Conservation (phyloP, 2,888 invertebrate genomes). For the Stictocephala bisonia region DNA sequence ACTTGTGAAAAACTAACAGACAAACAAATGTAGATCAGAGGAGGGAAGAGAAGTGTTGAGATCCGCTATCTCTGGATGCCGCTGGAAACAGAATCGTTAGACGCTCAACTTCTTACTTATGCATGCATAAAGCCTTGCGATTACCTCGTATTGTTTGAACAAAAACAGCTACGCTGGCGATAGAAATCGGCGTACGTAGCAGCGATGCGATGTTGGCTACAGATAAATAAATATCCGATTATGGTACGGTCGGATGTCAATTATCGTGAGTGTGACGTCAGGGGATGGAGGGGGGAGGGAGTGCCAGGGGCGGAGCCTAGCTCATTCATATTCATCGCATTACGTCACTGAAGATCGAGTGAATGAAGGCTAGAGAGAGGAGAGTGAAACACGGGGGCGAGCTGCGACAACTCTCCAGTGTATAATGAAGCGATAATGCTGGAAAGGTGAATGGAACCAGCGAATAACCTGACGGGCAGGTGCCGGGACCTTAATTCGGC, state of each 20-base stretch:
- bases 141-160: slow-evolving; percentile 35
- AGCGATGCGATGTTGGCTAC: slow-evolving; percentile 14
- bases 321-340: slow-evolving; percentile 46
- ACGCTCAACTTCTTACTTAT: slow-evolving; percentile 37
- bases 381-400: slow-evolving; percentile 36
- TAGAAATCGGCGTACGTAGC: slow-evolving; percentile 37
- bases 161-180: slow-evolving; percentile 34
- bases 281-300: slow-evolving; percentile 11
- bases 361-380: no score
- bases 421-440: slow-evolving; percentile 35
- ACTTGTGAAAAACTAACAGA: no score
- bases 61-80: slow-evolving; percentile 9
- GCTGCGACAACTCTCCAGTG: slow-evolving; percentile 9
- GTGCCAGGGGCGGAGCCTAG: slow-evolving; percentile 28
- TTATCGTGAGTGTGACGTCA: slow-evolving; percentile 34
- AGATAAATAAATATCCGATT: slow-evolving; percentile 38
- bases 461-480: no score
- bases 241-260: slow-evolving; percentile 43
- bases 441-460: not conserved
- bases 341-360: slow-evolving; percentile 29
- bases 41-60: no score
- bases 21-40: no score
- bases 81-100: slow-evolving; percentile 29
- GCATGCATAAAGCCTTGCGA: slow-evolving; percentile 27
- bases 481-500: no score